These are phyloP conservation scores for Probaryconus sp. DNA, from an alignment of 1,140 invertebrate species.

Conservation along the genomic window DNA sequence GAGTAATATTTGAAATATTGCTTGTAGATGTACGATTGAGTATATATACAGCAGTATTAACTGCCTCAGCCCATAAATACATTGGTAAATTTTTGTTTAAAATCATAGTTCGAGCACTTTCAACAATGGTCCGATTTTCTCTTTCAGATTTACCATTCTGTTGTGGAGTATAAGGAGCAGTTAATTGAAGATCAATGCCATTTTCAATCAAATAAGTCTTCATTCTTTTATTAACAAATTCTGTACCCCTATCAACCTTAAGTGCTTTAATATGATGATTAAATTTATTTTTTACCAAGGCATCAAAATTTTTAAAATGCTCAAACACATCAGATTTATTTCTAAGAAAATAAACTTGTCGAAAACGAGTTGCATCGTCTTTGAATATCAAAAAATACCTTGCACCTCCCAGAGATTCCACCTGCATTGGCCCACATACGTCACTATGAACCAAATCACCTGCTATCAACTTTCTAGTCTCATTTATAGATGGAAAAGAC, in stretches of 20 bases:
- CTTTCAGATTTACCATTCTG: slow-evolving; percentile 64
- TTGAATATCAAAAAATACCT: slow-evolving; percentile 62
- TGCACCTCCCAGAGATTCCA: slow-evolving; percentile 45
- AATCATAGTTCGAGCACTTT: slow-evolving; percentile 71
- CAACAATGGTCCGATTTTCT: slow-evolving; percentile 71
- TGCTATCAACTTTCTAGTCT: background rate
- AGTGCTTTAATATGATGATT: slow-evolving; percentile 41
- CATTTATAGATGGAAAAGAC: slow-evolving; percentile 1
- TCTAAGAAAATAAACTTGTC: slow-evolving; percentile 56
- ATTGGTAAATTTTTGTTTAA: slow-evolving; percentile 62
- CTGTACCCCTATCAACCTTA: slow-evolving; percentile 45
- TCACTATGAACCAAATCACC: slow-evolving; percentile 54
- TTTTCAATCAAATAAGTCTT: slow-evolving; percentile 13
- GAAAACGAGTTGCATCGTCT: slow-evolving; percentile 61
- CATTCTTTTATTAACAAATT: slow-evolving; percentile 29
- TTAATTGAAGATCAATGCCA: slow-evolving; percentile 53
- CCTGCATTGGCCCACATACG: slow-evolving; percentile 60
- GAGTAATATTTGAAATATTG: slow-evolving; percentile 58
- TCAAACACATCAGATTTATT: slow-evolving; percentile 62
- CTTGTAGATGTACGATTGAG: slow-evolving; percentile 64
- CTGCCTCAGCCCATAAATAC: slow-evolving; percentile 75
- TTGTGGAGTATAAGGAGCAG: slow-evolving; percentile 68
- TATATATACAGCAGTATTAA: slow-evolving; percentile 63
- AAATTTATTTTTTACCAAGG: slow-evolving; percentile 58
- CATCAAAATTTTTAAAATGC: slow-evolving; percentile 65